Base-by-base conservation (phyloP, 2,888 invertebrate genomes). In the Prionchulus punctatus region DNA sequence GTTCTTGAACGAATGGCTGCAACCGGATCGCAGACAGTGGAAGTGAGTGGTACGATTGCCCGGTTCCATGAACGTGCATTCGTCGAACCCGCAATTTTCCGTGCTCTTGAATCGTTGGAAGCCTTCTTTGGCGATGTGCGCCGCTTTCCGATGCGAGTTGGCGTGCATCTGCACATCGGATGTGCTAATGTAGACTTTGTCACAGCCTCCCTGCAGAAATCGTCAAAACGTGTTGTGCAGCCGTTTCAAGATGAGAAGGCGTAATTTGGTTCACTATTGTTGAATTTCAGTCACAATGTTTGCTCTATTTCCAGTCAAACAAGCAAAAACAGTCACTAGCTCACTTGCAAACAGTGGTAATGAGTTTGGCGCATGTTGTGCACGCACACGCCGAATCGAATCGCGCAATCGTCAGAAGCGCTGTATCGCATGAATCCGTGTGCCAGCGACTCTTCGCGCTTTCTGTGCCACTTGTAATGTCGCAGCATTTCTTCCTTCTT, bases 141-240 rank as follows among this genome's bases (percentile, higher is more conserved):
- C 89, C 73, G 94, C 92, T 72, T 96, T 96, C 56, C 92, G 81
- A 73, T 96, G 96, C 73, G 92, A 94, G 75, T 94, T 94, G 2
- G 94, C 91, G 73, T 96, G 96, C 94, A 94, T 94, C 76, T 96
- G 94, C 2, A 96, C 94, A 73, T 96, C 96, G 52, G 92, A 92
- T 2, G 96, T 96, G 66, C 91, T 91, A 70, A 96, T 92, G 77
- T 96, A 96, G 1, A 91, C 88, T 78, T 91, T 92, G 66, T 76
- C 75, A 68, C 77, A 77, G 63, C 75, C 75, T 60, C 75, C 74
- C 78, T 79, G 68, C 4, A 66, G 63, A 52, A 31, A 30, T n/a
- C n/a, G n/a, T n/a, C n/a, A n/a, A n/a, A n/a, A n/a, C n/a, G n/a
- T n/a, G n/a, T n/a, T n/a, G n/a, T n/a, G n/a, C n/a, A n/a, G n/a